Base-by-base conservation (phyloP, 2,888 invertebrate species). In the Drosophila parthenogenetica region DNA sequence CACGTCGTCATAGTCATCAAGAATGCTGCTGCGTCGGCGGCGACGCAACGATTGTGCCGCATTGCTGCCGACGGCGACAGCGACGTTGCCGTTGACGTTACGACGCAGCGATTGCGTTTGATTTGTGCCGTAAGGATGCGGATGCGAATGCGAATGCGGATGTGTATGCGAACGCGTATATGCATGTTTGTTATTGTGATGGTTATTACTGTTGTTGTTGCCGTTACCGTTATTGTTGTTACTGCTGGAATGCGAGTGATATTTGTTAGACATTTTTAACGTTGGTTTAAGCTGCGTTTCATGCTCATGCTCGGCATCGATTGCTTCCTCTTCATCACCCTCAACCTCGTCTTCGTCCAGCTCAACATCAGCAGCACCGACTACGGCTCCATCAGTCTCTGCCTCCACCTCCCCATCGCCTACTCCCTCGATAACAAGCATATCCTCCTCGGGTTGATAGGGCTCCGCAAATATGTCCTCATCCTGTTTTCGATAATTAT, bases 381-480 rank as follows among this genome's bases (percentile, higher is more conserved):
- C 54, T 1, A 29, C 29, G 5, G 8, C 29, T 29, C 8, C 29
- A 1, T 58, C 67, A 0, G 8, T 54, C 1, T 63, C 71, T 0
- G 0, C 35, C 2, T 60, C 49, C 7, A 0, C 55, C 0, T 73
- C 73, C 1, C 2, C 66, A 0, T 69, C 66, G 2, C 22, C 69
- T 2, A 64, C 64, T 5, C 42, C 62, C 46, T 76, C 77, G 5
- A 58, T 68, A 13, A 71, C 63, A 22, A 75, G 50, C 75, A 76
- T 55, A 39, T 75, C 72, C 53, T 75, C 75, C 3, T 60, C 77
- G 37, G 55, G 55, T 13, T 45, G 67, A 50, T 57, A 82, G 5
- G 59, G 29, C 1, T 71, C 77, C 0, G 65, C 58, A 50, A 85
- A 82, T 7, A 81, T 58, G 11, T 83, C 77, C 5, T 80, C 77